Evolutionary conservation across 2,797 vertebrate species (phyloP), one percentile per base, ranked within the genome.

Genomic region (Tangara arthus): DNA sequence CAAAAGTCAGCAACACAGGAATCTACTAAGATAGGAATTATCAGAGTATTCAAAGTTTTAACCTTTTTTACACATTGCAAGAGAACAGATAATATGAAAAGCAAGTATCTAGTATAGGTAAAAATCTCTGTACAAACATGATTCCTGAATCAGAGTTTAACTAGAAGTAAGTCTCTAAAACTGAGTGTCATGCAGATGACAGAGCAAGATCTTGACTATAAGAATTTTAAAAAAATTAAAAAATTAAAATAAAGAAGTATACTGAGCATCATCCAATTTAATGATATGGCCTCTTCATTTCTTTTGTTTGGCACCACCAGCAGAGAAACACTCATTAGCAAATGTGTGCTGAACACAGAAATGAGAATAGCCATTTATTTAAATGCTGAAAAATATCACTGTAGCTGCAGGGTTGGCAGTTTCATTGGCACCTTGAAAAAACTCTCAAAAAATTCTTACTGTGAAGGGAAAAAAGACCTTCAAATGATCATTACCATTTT

Each of bases 241-340:
- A 35, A 59, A 27, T 13, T 18, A 42, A 53, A 78, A 44, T 8
- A 17, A 56, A 87, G 8, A 64, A 87, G 77, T 4, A 59, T 30
- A 34, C 30, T 56, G 37, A 91, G 24, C 30, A 63, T 59, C 46
- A 94, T 89, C 30, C 60, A 70, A 53, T 93, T 91, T 93, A 49
- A 71, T 55, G 12, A 61, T 75, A 94, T 63, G 63, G 83, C 61
- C 34, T 89, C 44, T 68, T 81, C 60, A 57, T 32, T 68, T 93
- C 34, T 88, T 82, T 78, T 76, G 23, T 90, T 95, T 96, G 75
- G 46, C 82, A 89, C 63, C 44, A 93, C 39, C n/a, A 94, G 44
- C n/a, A 96, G 37, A 79, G 52, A 95, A 95, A 91, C 19, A 71
- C 47, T 89, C 78, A 89, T 94, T 93, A 93, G 53, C 34, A 95